phyloP scores from a whole-genome alignment of 2,797 vertebrate species.

The Anas flavirostris region DNA sequence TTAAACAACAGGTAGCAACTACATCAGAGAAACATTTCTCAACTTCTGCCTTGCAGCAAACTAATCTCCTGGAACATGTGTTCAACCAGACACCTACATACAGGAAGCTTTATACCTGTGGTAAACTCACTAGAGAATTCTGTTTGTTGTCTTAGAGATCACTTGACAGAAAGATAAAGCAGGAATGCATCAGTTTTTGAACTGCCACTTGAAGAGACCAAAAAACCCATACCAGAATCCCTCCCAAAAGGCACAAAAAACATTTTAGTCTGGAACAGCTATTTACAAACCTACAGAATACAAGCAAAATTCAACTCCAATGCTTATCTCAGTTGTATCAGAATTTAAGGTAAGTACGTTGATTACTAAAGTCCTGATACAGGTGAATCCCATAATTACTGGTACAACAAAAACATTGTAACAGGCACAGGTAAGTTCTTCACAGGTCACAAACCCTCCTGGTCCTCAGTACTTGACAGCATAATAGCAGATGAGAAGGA shows the following conservation, averaged over 20 bases:
- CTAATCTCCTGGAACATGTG: background rate
- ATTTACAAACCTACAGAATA: background rate
- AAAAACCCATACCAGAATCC: background rate
- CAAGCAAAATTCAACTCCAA: background rate
- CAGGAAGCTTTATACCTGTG: background rate
- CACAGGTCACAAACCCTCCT: background rate
- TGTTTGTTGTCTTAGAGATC: background rate
- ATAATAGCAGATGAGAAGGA: background rate
- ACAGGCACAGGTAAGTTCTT: background rate
- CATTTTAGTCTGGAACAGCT: background rate
- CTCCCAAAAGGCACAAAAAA: background rate
- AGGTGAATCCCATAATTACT: background rate
- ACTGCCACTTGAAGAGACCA: background rate
- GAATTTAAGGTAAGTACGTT: background rate
- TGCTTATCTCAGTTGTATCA: fast-evolving
- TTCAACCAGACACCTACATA: background rate
- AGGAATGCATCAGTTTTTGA: background rate
- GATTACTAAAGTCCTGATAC: background rate
- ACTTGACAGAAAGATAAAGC: background rate
- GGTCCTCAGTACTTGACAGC: fast-evolving
- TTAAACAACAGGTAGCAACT: background rate
- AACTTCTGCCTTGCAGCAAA: background rate
- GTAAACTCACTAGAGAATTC: background rate
- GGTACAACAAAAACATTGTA: background rate
- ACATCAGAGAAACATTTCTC: background rate